Percentiles rank a stretch among this genome's conserved stretches.
These are phyloP conservation scores for Hephaestus fuliginosus DNA, from an alignment of 2,797 vertebrate species.

Conservation along the genomic window DNA sequence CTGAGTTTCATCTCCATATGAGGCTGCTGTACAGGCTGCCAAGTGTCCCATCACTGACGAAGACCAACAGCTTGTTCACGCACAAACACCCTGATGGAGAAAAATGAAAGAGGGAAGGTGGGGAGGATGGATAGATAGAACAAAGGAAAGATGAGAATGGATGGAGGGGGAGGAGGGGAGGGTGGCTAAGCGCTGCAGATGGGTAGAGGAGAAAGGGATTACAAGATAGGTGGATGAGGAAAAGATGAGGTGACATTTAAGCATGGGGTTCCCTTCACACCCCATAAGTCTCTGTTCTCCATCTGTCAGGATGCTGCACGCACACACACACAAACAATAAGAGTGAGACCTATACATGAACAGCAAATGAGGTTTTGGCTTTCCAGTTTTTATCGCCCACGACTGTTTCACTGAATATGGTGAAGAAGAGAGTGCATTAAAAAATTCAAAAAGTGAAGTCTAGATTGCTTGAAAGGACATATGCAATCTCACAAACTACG, in stretches of 20 bases:
- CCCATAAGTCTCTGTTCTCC: conserved; percentile 52
- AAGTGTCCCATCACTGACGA: conserved; percentile 30
- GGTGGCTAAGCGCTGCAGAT: conserved; percentile 15
- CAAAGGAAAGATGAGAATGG: conserved; percentile 8
- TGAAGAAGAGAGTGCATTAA: neutral
- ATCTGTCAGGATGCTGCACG: conserved; percentile 9
- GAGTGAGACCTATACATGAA: conserved; percentile 9
- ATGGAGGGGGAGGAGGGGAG: conserved; percentile 46
- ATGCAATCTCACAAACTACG: conserved; percentile 6
- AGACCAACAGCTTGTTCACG: conserved; percentile 59
- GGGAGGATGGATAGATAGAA: conserved; percentile 29
- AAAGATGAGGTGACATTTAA: conserved; percentile 60
- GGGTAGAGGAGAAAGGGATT: conserved; percentile 31
- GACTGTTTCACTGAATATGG: neutral
- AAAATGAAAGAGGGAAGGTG: conserved; percentile 45
- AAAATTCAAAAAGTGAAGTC: neutral
- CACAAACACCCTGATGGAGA: conserved; percentile 52
- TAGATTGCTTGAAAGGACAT: neutral
- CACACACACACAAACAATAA: neutral
- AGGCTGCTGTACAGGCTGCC: conserved; percentile 30
- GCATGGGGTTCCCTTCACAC: conserved; percentile 41
- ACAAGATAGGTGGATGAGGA: conserved; percentile 47
- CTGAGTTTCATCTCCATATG: conserved; percentile 37
- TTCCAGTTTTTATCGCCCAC: conserved; percentile 11
- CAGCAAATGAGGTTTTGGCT: conserved; percentile 16